phyloP scores from a whole-genome alignment of 1,140 invertebrate species.

The Laupala kohalensis region DNA sequence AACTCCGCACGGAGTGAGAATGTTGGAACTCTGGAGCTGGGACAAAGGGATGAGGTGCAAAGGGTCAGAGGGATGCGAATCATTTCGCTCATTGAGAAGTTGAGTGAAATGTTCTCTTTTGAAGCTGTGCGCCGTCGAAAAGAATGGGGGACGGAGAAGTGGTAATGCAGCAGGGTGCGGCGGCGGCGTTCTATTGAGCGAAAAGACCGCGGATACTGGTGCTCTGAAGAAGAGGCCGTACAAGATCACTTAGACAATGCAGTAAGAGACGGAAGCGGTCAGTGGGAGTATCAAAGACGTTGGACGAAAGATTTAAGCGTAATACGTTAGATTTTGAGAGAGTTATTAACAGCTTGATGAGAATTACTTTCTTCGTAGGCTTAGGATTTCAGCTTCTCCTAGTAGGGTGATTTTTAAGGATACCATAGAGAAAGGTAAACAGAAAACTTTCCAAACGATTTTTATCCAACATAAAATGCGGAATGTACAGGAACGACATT shows the following conservation, averaged over 20 bases:
- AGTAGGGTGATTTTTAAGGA: no score
- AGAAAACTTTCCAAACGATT: no score
- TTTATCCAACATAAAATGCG: no score
- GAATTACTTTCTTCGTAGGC: no score
- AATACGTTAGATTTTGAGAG: no score
- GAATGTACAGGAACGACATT: no score
- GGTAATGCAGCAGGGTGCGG: not conserved
- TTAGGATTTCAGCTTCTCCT: no score
- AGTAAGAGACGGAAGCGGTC: no score
- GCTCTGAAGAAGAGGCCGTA: not conserved
- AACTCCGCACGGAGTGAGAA: not conserved
- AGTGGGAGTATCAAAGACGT: no score
- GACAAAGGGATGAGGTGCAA: not conserved
- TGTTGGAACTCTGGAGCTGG: not conserved
- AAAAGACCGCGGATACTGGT: not conserved
- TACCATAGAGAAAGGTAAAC: no score
- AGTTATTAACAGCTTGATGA: no score
- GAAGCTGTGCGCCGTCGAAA: not conserved
- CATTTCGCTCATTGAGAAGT: not conserved
- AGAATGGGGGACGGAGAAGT: not conserved
- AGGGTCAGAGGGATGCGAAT: not conserved
- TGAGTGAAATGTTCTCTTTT: not conserved
- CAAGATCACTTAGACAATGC: not conserved
- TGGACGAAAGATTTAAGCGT: no score
- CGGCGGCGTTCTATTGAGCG: not conserved